Conservation (phyloP, 2,797 vertebrate genomes). For the Darevskia mixta region DNA sequence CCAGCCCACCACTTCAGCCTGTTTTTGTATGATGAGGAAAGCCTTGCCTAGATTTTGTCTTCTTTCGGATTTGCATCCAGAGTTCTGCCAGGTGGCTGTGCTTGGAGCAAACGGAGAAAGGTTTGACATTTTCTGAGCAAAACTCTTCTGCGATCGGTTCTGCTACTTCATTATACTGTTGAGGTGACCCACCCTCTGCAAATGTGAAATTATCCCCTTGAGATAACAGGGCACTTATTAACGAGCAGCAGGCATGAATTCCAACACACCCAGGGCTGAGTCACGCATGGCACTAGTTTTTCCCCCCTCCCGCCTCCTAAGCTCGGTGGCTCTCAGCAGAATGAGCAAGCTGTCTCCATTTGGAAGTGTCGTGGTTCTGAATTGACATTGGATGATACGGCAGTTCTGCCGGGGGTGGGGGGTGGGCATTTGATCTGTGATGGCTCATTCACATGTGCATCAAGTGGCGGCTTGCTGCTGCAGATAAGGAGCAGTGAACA, state of each 20-base stretch:
- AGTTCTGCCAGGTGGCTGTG: background rate
- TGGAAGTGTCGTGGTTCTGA: background rate
- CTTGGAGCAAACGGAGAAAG: fast-evolving
- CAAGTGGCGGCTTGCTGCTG: background rate
- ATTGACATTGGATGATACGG: background rate
- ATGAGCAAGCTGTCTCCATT: background rate
- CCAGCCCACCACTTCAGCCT: background rate
- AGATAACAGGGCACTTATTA: constrained; percentile 2
- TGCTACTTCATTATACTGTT: constrained; percentile 4
- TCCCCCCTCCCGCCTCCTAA: too few relatives aligned
- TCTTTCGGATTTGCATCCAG: background rate
- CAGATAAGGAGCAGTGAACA: background rate
- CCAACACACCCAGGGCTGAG: background rate
- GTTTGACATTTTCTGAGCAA: background rate
- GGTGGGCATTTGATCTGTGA: background rate
- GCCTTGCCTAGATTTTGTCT: background rate
- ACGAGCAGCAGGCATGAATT: background rate
- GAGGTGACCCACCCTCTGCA: background rate
- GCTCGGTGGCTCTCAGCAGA: background rate
- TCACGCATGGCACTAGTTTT: background rate
- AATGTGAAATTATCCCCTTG: constrained; percentile 6
- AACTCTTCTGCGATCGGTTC: background rate
- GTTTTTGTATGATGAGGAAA: background rate
- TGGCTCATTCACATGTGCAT: background rate
- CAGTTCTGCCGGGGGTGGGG: background rate